Percentiles rank a stretch among this genome's conserved stretches.
These are phyloP conservation scores for Octomys mimax DNA, from an alignment of 2,797 vertebrate genomes.

Conservation along the genomic window DNA sequence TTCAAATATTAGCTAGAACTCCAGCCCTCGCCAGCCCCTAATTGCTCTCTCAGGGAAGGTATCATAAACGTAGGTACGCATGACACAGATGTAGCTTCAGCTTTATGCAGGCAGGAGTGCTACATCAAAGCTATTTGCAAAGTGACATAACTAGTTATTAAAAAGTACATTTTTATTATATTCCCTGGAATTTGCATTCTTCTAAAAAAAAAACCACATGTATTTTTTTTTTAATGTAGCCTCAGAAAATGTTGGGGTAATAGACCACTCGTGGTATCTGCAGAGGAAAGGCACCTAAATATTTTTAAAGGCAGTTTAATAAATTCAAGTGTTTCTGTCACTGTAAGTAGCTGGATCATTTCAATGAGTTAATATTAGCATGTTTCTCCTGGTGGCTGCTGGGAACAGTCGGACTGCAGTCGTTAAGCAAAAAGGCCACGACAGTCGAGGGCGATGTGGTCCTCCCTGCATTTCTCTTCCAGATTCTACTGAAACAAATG, in stretches of 20 bases:
- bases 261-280: neutral
- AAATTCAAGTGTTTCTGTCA: neutral
- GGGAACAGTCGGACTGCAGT: neutral
- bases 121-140: slow-evolving; percentile 66
- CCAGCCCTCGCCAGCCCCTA: slow-evolving; percentile 74
- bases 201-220: slow-evolving; percentile 25
- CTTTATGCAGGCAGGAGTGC: slow-evolving; percentile 59
- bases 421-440: neutral
- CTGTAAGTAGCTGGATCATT: neutral
- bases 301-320: slow-evolving; percentile 17
- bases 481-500: slow-evolving; percentile 60
- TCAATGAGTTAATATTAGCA: slow-evolving; percentile 68
- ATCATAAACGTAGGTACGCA: slow-evolving; percentile 60
- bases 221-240: neutral
- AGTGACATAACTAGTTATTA: slow-evolving; percentile 46
- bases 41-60: slow-evolving; percentile 84
- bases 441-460: neutral
- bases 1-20: slow-evolving; percentile 71
- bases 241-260: slow-evolving; percentile 15
- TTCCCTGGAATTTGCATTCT: slow-evolving; percentile 70
- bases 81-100: slow-evolving; percentile 79
- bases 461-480: slow-evolving; percentile 3
- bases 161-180: slow-evolving; percentile 76
- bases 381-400: neutral
- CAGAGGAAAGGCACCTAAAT: slow-evolving; percentile 50